phyloP scores from a whole-genome alignment of 1,140 invertebrate species.

The Calephelis nemesis region DNA sequence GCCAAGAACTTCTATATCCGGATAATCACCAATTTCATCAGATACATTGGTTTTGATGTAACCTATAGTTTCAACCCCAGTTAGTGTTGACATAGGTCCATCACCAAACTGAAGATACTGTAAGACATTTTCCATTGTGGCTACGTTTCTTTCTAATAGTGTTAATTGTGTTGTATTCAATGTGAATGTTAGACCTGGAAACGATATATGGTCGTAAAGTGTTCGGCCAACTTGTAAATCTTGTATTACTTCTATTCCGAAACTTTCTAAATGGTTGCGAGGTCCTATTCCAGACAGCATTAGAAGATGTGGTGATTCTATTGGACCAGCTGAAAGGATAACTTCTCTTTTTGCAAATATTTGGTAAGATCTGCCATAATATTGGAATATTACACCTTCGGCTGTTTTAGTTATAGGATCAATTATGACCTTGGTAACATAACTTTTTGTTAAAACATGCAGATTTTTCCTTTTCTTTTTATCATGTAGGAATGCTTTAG shows the following conservation, averaged over 20 bases:
- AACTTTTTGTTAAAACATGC: conserved; percentile 79
- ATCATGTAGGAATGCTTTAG: conserved; percentile 80
- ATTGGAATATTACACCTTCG: conserved; percentile 82
- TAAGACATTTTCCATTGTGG: conserved; percentile 68
- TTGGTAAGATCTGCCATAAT: conserved; percentile 63
- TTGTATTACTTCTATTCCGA: conserved; percentile 84
- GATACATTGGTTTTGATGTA: conserved; percentile 82
- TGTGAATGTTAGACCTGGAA: conserved; percentile 82
- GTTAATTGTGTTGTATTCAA: conserved; percentile 75
- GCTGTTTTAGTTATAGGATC: conserved; percentile 80
- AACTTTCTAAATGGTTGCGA: conserved; percentile 80
- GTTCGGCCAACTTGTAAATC: conserved; percentile 85
- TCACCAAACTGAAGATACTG: conserved; percentile 75
- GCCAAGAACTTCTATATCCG: conserved; percentile 83
- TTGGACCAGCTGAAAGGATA: conserved; percentile 85
- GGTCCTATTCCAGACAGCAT: conserved; percentile 91
- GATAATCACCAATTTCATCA: conserved; percentile 75
- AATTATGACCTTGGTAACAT: conserved; percentile 83
- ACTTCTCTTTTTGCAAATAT: conserved; percentile 84
- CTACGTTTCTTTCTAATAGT: conserved; percentile 67
- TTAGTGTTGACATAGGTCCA: conserved; percentile 78
- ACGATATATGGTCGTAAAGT: conserved; percentile 87
- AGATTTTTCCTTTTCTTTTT: conserved; percentile 83
- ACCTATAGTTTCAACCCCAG: conserved; percentile 83
- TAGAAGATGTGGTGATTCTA: conserved; percentile 89